Evolutionary conservation across 2,888 invertebrate genomes (phyloP), one percentile per base, ranked within the genome.

Genomic region (Celastrina argiolus): DNA sequence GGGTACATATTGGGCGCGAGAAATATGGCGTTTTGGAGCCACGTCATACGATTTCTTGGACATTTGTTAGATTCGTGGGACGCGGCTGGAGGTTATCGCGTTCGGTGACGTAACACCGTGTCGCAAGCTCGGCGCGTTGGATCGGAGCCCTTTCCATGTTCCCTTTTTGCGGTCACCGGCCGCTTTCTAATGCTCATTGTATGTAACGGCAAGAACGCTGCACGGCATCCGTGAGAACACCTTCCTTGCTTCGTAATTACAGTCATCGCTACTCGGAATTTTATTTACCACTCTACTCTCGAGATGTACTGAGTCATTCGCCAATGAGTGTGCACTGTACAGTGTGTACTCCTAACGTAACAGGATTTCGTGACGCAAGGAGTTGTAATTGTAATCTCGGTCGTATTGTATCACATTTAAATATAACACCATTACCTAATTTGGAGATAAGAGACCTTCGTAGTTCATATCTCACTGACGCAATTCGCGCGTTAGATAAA

Each of bases 101-200:
- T 83, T 82, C 80, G 81, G 77, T 89, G 84, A 87, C 84, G 87
- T 84, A 88, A 89, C 81, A 80, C 74, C 78, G 82, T 87, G 87
- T 88, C 81, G 84, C 83, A 86, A 85, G 82, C 77, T 71, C 72
- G 73, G 79, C 68, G 69, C 65, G 59, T 73, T 71, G 70, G 70
- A 69, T 72, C 70, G 66, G 72, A 74, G 87, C 86, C 88, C 88
- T 86, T 86, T 87, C 85, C 78, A 85, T 77, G 83, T 80, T 85
- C 85, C 88, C 87, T 89, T 87, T 88, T 87, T 86, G 87, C 88
- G 87, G 89, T 85, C 84, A 83, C 82, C 77, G 78, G 81, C 75
- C 79, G 87, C 90, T 90, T 91, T 90, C 90, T 89, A 89, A 89
- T 85, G 81, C 77, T 80, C 80, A 88, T 89, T 88, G 90, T 88